A percentile compares a stretch with the other conserved stretches of the same genome.
Evolutionary conservation across 23 tunicate species (phyloP).

Genomic region (Pegea sp.): DNA sequence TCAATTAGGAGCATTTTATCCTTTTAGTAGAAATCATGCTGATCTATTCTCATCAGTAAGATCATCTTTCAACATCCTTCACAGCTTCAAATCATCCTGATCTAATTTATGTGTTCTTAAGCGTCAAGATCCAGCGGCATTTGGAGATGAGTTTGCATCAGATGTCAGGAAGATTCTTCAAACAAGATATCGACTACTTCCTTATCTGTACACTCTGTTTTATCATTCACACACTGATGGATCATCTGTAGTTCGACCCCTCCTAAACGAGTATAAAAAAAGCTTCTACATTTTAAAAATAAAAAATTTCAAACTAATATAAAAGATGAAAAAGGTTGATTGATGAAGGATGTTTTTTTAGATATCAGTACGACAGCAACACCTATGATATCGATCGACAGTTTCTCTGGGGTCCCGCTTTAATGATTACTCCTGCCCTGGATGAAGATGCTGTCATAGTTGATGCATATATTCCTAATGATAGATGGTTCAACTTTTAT

Average conservation of each 20-base stretch:
- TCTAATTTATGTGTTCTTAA: constrained; percentile 1
- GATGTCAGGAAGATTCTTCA: constrained; percentile 35
- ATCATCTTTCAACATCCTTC: background rate
- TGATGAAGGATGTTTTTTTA: constrained; percentile 6
- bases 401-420: constrained; percentile 67
- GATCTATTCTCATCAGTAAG: background rate
- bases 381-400: constrained; percentile 36
- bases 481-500: constrained; percentile 77
- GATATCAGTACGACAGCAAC: constrained; percentile 32
- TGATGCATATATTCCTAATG: constrained; percentile 54
- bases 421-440: constrained; percentile 55
- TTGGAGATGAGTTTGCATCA: constrained; percentile 54
- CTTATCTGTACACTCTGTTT: constrained; percentile 72
- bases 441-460: constrained; percentile 39
- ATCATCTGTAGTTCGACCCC: constrained; percentile 70
- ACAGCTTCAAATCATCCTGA: background rate
- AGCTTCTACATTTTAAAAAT: background rate
- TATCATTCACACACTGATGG: constrained; percentile 43
- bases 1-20: constrained; percentile 80
- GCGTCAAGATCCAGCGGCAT: constrained; percentile 71
- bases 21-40: constrained; percentile 69
- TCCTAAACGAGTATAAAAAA: constrained; percentile 63
- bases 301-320: too few relatives aligned
- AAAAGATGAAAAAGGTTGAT: too few relatives aligned
- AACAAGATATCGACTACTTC: constrained; percentile 43